A percentile compares a stretch with the other conserved stretches of the same genome.
phyloP scores from a whole-genome alignment of 2,888 invertebrate species.

The Cryptocheilus praepositus region DNA sequence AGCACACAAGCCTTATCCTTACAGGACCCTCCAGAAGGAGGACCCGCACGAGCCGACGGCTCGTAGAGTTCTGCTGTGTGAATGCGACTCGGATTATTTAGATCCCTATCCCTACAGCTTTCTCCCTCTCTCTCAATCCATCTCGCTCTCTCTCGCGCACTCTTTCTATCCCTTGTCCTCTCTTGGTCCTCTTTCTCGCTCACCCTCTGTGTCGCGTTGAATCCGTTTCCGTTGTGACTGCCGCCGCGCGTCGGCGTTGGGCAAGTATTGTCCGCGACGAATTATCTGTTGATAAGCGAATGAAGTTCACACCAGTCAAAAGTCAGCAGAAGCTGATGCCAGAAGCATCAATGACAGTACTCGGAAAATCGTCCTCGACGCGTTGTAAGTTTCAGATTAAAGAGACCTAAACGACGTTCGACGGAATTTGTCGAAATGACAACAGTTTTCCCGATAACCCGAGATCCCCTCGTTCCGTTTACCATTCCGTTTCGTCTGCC shows the following conservation, averaged over 20 bases:
- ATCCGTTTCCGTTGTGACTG: slow-evolving; percentile 72
- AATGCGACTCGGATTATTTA: slow-evolving; percentile 69
- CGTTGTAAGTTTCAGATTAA: no score
- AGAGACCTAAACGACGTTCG: background rate
- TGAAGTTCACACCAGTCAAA: slow-evolving; percentile 1
- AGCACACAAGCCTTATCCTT: no score
- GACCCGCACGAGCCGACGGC: slow-evolving; percentile 72
- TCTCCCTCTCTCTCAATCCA: slow-evolving; percentile 48
- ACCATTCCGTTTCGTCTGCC: slow-evolving; percentile 74
- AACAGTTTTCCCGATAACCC: slow-evolving; percentile 63
- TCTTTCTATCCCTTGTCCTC: slow-evolving; percentile 50
- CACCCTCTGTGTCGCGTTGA: slow-evolving; percentile 65
- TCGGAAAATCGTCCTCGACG: no score
- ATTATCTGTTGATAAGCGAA: background rate
- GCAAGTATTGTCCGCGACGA: slow-evolving; percentile 61
- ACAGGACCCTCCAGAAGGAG: slow-evolving; percentile 23
- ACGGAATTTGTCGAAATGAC: slow-evolving; percentile 43
- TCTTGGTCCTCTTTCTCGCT: slow-evolving; percentile 60
- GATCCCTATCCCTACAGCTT: slow-evolving; percentile 67
- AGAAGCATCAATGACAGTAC: no score
- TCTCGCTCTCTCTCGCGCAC: slow-evolving; percentile 54
- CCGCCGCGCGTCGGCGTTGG: slow-evolving; percentile 62
- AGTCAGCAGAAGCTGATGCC: no score
- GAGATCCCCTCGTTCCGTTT: slow-evolving; percentile 72
- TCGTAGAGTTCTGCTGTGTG: slow-evolving; percentile 66